Conservation (phyloP, 2,113 vertebrate genomes). For the Eudyptes chrysolophus region DNA sequence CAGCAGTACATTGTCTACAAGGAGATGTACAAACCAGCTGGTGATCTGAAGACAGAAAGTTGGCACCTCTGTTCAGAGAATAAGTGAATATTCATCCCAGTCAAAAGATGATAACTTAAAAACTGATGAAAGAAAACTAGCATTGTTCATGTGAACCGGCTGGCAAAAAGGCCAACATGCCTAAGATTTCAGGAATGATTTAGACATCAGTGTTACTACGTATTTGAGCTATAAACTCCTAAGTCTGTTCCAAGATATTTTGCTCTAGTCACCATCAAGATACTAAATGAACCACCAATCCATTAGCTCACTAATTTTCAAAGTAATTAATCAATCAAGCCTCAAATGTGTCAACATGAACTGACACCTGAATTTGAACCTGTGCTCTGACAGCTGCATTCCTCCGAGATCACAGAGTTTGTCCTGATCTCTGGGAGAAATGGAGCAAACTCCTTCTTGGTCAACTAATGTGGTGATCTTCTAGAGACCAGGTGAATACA, state of each 20-base stretch:
- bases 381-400: neutral
- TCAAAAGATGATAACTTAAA: neutral
- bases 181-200: neutral
- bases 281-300: neutral
- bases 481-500: neutral
- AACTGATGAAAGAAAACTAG: neutral
- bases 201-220: neutral
- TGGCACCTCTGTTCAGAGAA: neutral
- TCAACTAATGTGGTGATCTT: neutral
- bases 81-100: neutral
- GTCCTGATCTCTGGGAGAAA: neutral
- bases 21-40: neutral
- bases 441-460: neutral
- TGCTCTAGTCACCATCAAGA: neutral
- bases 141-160: neutral
- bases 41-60: neutral
- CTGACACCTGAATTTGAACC: neutral
- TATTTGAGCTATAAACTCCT: neutral
- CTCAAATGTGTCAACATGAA: neutral
- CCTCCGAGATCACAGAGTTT: neutral
- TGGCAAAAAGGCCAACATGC: neutral
- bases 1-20: neutral
- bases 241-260: neutral
- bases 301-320: neutral
- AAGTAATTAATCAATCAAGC: conserved; percentile 1